These are phyloP conservation scores for Antechinus flavipes DNA, from an alignment of 2,113 vertebrate genomes.

Conservation along the genomic window DNA sequence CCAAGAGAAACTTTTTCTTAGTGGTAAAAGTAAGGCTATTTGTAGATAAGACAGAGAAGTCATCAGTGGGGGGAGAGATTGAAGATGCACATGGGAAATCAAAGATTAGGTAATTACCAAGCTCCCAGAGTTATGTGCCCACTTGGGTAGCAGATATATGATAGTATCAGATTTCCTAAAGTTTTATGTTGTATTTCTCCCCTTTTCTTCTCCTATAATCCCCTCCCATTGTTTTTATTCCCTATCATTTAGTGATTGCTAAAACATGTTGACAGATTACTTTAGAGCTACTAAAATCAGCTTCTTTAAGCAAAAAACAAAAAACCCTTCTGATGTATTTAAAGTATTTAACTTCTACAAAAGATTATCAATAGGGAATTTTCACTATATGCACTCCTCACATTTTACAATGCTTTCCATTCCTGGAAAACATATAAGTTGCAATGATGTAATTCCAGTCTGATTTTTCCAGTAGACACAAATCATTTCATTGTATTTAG, in stretches of 20 bases:
- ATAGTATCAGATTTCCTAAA: background rate
- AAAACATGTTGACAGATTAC: slow-evolving; percentile 24
- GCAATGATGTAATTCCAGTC: background rate
- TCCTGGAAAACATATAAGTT: slow-evolving; percentile 17
- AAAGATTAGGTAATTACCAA: background rate
- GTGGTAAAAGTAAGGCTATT: background rate
- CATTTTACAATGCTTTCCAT: background rate
- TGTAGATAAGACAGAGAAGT: background rate
- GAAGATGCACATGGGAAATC: background rate
- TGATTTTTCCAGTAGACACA: slow-evolving; percentile 26
- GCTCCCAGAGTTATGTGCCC: background rate
- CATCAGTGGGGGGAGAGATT: background rate
- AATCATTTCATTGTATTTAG: slow-evolving; percentile 24
- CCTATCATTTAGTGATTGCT: background rate
- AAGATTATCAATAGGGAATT: background rate
- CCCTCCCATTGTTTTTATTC: background rate
- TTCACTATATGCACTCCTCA: background rate
- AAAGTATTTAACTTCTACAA: slow-evolving; percentile 38
- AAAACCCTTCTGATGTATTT: slow-evolving; percentile 4
- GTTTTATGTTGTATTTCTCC: background rate
- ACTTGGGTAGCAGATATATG: background rate
- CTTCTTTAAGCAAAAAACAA: slow-evolving; percentile 19
- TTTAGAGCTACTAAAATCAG: slow-evolving; percentile 38
- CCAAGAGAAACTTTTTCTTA: background rate
- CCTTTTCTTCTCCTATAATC: background rate